These are phyloP conservation scores for Phaethornis superciliosus DNA, from an alignment of 2,113 vertebrate genomes.

Conservation along the genomic window DNA sequence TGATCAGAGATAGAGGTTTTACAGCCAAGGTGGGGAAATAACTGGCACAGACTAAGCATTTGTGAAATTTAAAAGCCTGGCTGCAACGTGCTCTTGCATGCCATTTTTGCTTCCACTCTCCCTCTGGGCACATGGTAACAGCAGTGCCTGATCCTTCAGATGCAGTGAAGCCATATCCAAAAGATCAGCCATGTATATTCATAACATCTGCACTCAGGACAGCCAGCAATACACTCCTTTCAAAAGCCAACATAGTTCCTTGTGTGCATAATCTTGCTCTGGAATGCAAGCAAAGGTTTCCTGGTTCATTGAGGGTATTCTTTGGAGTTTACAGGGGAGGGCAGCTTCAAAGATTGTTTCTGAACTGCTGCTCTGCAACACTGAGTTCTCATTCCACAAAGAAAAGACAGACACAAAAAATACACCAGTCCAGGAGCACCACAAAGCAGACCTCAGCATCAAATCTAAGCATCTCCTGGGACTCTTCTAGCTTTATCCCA, in stretches of 20 bases:
- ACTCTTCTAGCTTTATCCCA: background rate
- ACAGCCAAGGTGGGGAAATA: background rate
- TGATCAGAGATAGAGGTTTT: background rate
- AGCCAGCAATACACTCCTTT: background rate
- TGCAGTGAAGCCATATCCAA: background rate
- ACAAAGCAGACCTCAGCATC: background rate
- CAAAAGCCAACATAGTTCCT: background rate
- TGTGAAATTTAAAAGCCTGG: background rate
- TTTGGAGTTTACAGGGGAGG: background rate
- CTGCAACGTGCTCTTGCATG: background rate
- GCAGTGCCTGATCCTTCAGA: background rate
- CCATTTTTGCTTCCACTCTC: background rate
- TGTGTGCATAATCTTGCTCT: fast-evolving
- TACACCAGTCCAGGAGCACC: background rate
- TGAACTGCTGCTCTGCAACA: background rate
- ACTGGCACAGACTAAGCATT: background rate
- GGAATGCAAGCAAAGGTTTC: background rate
- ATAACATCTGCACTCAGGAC: background rate
- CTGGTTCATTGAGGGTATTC: background rate
- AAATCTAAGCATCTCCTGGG: background rate
- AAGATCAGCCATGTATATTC: background rate
- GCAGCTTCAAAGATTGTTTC: background rate
- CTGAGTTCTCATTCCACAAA: background rate
- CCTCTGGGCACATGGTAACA: background rate
- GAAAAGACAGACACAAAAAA: background rate